These are phyloP conservation scores for Dermolepida albohirtum DNA, from an alignment of 2,888 invertebrate genomes.

Conservation along the genomic window DNA sequence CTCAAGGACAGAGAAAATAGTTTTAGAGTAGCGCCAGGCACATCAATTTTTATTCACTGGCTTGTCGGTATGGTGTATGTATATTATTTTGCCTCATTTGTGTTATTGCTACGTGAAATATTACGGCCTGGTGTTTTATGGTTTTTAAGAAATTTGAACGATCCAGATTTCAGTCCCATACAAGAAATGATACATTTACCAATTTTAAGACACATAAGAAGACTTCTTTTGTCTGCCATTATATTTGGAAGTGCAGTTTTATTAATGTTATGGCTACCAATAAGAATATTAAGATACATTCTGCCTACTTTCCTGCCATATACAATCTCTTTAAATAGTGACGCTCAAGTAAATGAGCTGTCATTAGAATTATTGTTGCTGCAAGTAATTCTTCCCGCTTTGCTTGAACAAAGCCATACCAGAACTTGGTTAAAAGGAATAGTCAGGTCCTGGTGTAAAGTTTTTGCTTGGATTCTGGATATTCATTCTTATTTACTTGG, in stretches of 20 bases:
- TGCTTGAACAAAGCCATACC: conserved; percentile 96
- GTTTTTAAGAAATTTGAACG: conserved; percentile 98
- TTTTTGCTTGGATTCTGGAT: conserved; percentile 85
- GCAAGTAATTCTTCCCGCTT: conserved; percentile 94
- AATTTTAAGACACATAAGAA: conserved; percentile 88
- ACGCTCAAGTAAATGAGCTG: conserved; percentile 92
- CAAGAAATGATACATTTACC: conserved; percentile 99
- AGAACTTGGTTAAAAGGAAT: conserved; percentile 93
- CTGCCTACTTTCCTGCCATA: conserved; percentile 95
- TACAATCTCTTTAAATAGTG: conserved; percentile 85
- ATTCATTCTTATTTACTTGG: conserved; percentile 92
- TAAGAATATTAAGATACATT: conserved; percentile 82
- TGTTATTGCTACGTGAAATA: conserved; percentile 91
- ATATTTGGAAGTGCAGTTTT: conserved; percentile 96
- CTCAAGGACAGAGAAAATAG: conserved; percentile 88
- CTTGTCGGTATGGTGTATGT: conserved; percentile 99
- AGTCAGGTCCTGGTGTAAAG: conserved; percentile 87
- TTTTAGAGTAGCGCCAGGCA: conserved; percentile 92
- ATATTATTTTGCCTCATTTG: conserved; percentile 98
- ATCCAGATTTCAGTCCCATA: conserved; percentile 99
- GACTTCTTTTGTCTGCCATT: conserved; percentile 92
- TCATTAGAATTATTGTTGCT: conserved; percentile 91
- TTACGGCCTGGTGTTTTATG: conserved; percentile 96
- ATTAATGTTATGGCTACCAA: conserved; percentile 96
- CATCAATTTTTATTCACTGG: conserved; percentile 99